Percentiles rank a stretch among this genome's conserved stretches.
phyloP scores from a whole-genome alignment of 2,113 vertebrate species.

The Dolichallabes microphthalmus region DNA sequence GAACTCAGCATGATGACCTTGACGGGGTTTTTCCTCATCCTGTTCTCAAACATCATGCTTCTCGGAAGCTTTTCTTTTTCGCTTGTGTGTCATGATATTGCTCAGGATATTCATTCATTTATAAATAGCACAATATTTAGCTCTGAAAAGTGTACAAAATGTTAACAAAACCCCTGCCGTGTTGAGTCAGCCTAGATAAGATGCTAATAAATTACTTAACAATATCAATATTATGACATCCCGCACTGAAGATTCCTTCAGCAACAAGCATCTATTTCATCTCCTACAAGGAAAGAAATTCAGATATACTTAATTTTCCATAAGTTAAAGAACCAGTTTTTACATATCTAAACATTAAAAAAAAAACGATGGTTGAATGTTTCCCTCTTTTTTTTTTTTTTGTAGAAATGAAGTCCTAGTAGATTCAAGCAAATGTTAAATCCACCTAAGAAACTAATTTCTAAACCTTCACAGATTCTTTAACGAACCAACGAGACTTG shows the following conservation, averaged over 20 bases:
- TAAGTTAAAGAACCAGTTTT: not conserved
- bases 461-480: not conserved
- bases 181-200: not conserved
- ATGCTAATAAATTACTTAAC: too few relatives aligned
- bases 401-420: not conserved
- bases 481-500: not conserved
- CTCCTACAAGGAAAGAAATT: not conserved
- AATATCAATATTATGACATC: not conserved
- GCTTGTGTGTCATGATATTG: not conserved
- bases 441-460: not conserved
- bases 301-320: not conserved
- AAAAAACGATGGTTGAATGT: not conserved
- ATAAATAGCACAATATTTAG: not conserved
- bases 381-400: not conserved
- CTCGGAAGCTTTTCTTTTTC: not conserved
- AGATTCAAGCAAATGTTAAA: not conserved
- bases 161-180: not conserved
- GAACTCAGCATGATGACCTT: not conserved
- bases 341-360: not conserved
- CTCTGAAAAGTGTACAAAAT: not conserved
- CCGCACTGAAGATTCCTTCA: not conserved
- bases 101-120: not conserved
- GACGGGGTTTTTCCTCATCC: not conserved
- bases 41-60: not conserved
- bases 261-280: not conserved